Evolutionary conservation across 2,113 vertebrate genomes (phyloP).

Genomic region (Chaetura pelagica): DNA sequence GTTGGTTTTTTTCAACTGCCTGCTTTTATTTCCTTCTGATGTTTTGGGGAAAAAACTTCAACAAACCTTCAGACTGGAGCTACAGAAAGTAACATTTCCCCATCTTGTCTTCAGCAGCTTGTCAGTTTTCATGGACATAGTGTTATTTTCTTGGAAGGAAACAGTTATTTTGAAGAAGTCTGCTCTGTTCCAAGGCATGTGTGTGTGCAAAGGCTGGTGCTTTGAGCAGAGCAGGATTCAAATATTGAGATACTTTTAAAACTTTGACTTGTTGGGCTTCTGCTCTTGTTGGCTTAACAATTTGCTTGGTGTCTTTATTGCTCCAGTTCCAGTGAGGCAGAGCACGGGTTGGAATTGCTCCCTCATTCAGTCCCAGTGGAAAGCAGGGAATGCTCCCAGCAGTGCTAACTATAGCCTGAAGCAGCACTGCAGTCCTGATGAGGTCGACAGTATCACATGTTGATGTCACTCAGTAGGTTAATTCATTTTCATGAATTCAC

Average conservation of each 20-base stretch:
- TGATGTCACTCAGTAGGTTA: not conserved
- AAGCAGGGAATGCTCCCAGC: not conserved
- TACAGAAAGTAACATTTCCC: not conserved
- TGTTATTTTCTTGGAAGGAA: not conserved
- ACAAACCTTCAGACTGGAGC: too few species aligned
- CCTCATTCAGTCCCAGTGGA: not conserved
- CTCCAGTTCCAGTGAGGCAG: not conserved
- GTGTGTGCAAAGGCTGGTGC: not conserved
- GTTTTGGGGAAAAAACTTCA: not conserved
- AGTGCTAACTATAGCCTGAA: not conserved
- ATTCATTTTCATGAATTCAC: not conserved
- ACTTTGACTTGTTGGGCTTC: not conserved
- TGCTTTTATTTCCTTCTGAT: not conserved
- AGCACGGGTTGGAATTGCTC: not conserved
- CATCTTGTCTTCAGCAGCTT: not conserved
- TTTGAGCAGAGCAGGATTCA: not conserved
- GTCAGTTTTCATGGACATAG: not conserved
- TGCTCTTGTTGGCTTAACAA: not conserved
- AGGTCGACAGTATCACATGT: not conserved
- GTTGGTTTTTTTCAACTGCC: fast-evolving
- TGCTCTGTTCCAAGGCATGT: not conserved
- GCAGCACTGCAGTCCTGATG: not conserved
- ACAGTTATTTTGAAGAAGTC: not conserved
- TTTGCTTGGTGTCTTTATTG: not conserved
- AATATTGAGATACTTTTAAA: not conserved